Evolutionary conservation across 2,113 vertebrate species (phyloP), one percentile per base, ranked within the genome.

Genomic region (Theristicus caerulescens): DNA sequence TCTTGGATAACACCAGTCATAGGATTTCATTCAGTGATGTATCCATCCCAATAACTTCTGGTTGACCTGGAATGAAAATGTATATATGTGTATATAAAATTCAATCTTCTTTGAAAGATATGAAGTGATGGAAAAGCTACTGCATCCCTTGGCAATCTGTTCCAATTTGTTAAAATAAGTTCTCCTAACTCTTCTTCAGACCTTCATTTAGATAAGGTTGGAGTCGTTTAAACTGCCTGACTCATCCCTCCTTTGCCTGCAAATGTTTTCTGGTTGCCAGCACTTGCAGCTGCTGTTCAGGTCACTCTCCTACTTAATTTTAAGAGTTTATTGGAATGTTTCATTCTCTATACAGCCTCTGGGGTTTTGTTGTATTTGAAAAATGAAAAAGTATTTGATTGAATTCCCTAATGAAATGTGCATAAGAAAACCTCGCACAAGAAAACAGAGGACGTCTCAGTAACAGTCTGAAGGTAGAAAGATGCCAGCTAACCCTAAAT

Each of bases 111-210:
- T 51, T 89, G 69, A 85, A 94, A 96, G 92, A 92, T 80, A 90
- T 11, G 62, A 91, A 93, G 40, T 90, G 87, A 94, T 92, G 85
- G 87, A 77, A 91, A 93, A 93, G 42, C 94, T 72, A 6, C 92
- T 61, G 58, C 78, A 66, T 88, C 78, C 81, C 66, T 66, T 57
- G 62, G 61, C 54, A 94, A 64, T 94, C 86, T 93, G 82, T 57
- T 95, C 62, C 82, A 79, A 73, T 90, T 95, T 94, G 84, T 93
- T 85, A 86, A 76, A 96, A 44, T 77, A 87, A 82, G 69, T 94
- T 88, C 47, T 88, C 20, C 69, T 66, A 77, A 87, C 83, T 92
- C 91, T 85, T 85, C 74, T 83, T 82, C 58, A 79, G 84, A 73
- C 89, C 40, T 90, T 57, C 61, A 22, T 82, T 87, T 77, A 92